Evolutionary conservation across 2,888 invertebrate genomes (phyloP), one percentile per base, ranked within the genome.

Genomic region (Cryptops parisi): DNA sequence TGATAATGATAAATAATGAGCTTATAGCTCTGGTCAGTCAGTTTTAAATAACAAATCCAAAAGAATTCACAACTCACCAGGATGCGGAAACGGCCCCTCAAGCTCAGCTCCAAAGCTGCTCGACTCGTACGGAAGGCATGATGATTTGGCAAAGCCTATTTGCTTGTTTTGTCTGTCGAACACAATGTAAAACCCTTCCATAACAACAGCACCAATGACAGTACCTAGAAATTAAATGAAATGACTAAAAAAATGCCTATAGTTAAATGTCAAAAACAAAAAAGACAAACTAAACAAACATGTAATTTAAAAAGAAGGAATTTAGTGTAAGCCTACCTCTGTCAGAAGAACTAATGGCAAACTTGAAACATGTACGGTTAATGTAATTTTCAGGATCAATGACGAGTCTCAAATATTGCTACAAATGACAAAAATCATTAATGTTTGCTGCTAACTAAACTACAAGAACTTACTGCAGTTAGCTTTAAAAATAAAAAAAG

Each of bases 101-200:
- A 55, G 44, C 38, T 40, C 24, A 12, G 50, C 27, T 3, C 47
- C 49, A 25, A 23, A 26, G n/a, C n/a, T n/a, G n/a, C n/a, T n/a
- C n/a, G n/a, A n/a, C 12, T 38, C 43, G 4, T 47, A 5, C n/a
- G 24, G 24, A 27, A 17, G 24, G 54, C 68, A 67, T 1, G 64
- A 60, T 1, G 67, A 64, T 52, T 64, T 61, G 1, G 65, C 67
- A 62, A 70, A 70, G 2, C 68, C 66, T 17, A 70, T 58, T 21
- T 59, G 58, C 50, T 63, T 62, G 25, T 64, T 62, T 26, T 55
- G 57, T n/a, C 70, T 62, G 54, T 70, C 68, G 64, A 70, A 70
- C 25, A 70, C 61, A 2, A 68, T 63, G 58, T 67, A 70, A 56
- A 63, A 70, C 2, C 67, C 69, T 59, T 69, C 70, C 66, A 70